A percentile compares a stretch with the other conserved stretches of the same genome.
Evolutionary conservation across 92 coral and sea anemone genomes (phyloP).

Genomic region (Actinostola sp.): DNA sequence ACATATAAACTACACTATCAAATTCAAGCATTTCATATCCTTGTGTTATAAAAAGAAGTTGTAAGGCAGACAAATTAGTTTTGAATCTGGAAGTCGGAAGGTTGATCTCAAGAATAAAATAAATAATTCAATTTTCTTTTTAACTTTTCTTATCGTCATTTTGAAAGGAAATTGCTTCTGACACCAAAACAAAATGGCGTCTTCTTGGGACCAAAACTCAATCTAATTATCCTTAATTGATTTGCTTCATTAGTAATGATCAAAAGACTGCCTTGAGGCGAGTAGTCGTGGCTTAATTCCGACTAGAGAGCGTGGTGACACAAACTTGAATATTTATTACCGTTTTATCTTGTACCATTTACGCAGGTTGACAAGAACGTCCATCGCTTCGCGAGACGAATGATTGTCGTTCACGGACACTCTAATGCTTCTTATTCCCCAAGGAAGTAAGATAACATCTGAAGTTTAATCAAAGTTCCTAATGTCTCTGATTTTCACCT

Average conservation of each 20-base stretch:
- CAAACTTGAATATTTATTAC: not conserved
- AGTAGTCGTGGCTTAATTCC: not conserved
- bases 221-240: not conserved
- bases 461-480: not conserved
- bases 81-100: too few species aligned
- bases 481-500: slow-evolving; percentile 16
- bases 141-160: not conserved
- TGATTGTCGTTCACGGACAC: not conserved
- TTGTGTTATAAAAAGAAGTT: not conserved
- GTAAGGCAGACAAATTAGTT: too few species aligned
- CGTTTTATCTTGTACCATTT: not conserved
- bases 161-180: not conserved
- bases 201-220: not conserved
- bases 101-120: too few species aligned
- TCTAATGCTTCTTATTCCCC: not conserved
- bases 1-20: not conserved
- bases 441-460: not conserved
- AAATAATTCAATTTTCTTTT: too few species aligned
- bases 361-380: not conserved
- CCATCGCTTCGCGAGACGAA: not conserved
- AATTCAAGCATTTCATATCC: not conserved
- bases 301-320: not conserved
- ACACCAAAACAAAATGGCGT: slow-evolving; percentile 12
- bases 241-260: slow-evolving; percentile 2
- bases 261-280: not conserved